Conservation (phyloP, 37 sponge, comb jelly and placozoan genomes). For the Agelas oroides region DNA sequence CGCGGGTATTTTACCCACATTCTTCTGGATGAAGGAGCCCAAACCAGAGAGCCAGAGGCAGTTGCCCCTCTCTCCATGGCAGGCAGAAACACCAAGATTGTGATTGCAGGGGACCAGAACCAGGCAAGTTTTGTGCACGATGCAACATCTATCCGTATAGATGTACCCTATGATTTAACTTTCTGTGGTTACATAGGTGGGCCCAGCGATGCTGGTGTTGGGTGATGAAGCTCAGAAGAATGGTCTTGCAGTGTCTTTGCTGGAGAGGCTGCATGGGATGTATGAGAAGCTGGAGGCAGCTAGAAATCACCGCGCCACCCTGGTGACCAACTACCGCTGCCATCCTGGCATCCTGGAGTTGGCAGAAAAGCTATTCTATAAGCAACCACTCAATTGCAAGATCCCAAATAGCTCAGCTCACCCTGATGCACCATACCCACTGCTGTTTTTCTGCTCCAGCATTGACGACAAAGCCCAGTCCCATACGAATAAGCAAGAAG, state of each 20-base stretch:
- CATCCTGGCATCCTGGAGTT: conserved; percentile 42
- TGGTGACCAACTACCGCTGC: conserved; percentile 56
- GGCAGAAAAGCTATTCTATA: conserved; percentile 42
- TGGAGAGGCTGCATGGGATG: conserved; percentile 37
- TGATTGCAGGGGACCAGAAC: conserved; percentile 62
- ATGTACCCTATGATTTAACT: not conserved
- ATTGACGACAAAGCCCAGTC: conserved; percentile 4
- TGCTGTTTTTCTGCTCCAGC: conserved; percentile 57
- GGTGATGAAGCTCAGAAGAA: conserved; percentile 52
- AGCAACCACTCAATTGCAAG: conserved; percentile 17
- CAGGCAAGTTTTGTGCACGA: conserved; percentile 37
- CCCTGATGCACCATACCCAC: conserved; percentile 38
- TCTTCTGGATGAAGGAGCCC: conserved; percentile 72
- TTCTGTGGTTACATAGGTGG: conserved; percentile 44
- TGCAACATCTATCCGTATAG: not conserved
- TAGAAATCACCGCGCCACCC: not conserved
- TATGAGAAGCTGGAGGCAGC: not conserved
- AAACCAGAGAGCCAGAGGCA: conserved; percentile 57
- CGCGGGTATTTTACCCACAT: conserved; percentile 66
- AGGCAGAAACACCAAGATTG: conserved; percentile 47
- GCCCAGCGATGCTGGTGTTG: conserved; percentile 50
- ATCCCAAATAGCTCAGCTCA: conserved; percentile 3
- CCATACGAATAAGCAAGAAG: conserved; percentile 21
- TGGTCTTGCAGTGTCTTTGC: conserved; percentile 47
- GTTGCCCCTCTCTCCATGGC: conserved; percentile 56